Evolutionary conservation across 1,140 invertebrate genomes (phyloP).

Genomic region (Leptopilina boulardi): DNA sequence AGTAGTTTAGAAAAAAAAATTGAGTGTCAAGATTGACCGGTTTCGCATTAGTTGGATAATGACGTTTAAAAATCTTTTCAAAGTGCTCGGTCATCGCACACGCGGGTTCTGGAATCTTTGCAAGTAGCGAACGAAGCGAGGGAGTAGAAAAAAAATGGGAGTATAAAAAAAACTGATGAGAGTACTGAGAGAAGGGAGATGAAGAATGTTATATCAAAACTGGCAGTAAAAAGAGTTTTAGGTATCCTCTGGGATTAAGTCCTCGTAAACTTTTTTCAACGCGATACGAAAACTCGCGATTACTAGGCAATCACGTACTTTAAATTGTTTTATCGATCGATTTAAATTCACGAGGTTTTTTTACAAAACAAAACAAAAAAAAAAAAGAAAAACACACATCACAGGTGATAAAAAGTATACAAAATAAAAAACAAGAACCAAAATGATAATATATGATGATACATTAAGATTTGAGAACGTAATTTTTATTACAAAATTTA

Average conservation of each 20-base stretch:
- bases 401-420: neutral
- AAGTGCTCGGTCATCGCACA: constrained; percentile 7
- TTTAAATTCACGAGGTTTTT: neutral
- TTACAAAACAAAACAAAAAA: neutral
- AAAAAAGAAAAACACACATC: neutral
- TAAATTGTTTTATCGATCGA: constrained; percentile 15
- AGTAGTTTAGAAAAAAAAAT: neutral
- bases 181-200: neutral
- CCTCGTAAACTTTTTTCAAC: constrained; percentile 9
- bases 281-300: constrained; percentile 24
- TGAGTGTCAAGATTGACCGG: neutral
- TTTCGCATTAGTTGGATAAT: constrained; percentile 4
- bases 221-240: constrained; percentile 20
- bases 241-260: constrained; percentile 22
- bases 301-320: constrained; percentile 4
- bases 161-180: constrained; percentile 22
- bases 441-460: neutral
- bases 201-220: constrained; percentile 24
- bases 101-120: neutral
- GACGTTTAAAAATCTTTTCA: constrained; percentile 13
- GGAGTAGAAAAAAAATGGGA: neutral
- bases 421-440: neutral
- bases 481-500: neutral
- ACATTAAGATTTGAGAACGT: neutral
- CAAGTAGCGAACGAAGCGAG: neutral